Percentiles rank a stretch among this genome's conserved stretches.
Conservation (phyloP, 2,888 invertebrate genomes). For the Dasypolia templi region DNA sequence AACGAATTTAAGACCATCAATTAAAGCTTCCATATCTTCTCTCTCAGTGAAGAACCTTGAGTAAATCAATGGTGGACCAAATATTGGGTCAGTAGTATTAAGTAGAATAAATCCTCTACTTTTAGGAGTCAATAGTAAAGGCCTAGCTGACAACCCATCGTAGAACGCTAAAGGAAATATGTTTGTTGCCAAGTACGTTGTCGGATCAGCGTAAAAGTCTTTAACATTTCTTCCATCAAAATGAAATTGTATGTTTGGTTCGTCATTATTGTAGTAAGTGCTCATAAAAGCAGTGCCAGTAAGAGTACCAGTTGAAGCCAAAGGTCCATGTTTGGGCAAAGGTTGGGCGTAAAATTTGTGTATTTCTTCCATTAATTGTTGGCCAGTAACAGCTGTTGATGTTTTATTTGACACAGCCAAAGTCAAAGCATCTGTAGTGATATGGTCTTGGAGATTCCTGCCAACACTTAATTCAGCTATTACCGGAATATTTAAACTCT, state of each 20-base stretch:
- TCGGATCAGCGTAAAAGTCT: slow-evolving; percentile 91
- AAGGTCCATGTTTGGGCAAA: slow-evolving; percentile 86
- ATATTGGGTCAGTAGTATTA: slow-evolving; percentile 92
- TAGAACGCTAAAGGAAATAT: slow-evolving; percentile 91
- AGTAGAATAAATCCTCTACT: slow-evolving; percentile 92
- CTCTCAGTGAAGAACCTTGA: slow-evolving; percentile 92
- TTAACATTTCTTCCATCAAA: slow-evolving; percentile 91
- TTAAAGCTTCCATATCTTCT: slow-evolving; percentile 91
- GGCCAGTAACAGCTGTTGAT: slow-evolving; percentile 83
- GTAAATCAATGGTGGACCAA: slow-evolving; percentile 93
- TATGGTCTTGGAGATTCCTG: slow-evolving; percentile 94
- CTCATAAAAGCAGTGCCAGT: slow-evolving; percentile 91
- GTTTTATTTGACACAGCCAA: slow-evolving; percentile 88
- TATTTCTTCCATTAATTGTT: slow-evolving; percentile 84
- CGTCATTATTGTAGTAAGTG: slow-evolving; percentile 85
- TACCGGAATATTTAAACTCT: slow-evolving; percentile 88
- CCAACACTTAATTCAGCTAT: slow-evolving; percentile 93
- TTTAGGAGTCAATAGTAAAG: slow-evolving; percentile 91
- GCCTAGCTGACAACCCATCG: slow-evolving; percentile 91
- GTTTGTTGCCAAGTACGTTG: slow-evolving; percentile 83
- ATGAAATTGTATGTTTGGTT: slow-evolving; percentile 92
- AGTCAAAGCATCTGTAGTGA: slow-evolving; percentile 91
- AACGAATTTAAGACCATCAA: slow-evolving; percentile 91
- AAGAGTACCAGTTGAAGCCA: slow-evolving; percentile 89
- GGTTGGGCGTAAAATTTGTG: slow-evolving; percentile 82